Base-by-base conservation (phyloP, 2,888 invertebrate species). In the Orgyia antiqua region DNA sequence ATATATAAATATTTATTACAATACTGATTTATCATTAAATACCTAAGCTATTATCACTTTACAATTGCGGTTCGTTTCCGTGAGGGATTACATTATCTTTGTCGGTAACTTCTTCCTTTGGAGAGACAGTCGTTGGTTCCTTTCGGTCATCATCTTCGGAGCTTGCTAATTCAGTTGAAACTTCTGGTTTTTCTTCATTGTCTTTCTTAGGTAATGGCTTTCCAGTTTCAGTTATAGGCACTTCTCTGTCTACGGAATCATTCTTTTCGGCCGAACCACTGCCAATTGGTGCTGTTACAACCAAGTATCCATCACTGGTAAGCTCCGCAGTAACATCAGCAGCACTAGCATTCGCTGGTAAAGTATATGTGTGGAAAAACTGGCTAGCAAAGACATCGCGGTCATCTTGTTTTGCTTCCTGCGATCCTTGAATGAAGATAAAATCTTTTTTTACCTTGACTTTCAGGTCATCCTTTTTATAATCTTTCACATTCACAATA, bases 311-410 rank as follows among this genome's bases (percentile, higher is more conserved):
- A 29, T 86, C 79, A 31, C 40, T 67, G 10, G 63, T 58, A 2
- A 79, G 37, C 19, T 67, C 57, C 8, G 84, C 83, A 0, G 67
- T 69, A 13, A 86, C 76, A 33, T 73, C 77, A 8, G 64, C 29
- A 0, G 62, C 68, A 36, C 70, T 78, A 3, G 75, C 60, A 58
- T 86, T 86, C 0, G 45, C 39, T 2, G 86, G 86, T 32, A 83
- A 33, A 1, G 72, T 68, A 55, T 84, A 86, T 0, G 84, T 84
- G 44, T 86, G 83, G 76, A 75, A 80, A 71, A 86, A 86, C 58
- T 84, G 79, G 53, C 76, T 82, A 9, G 83, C 79, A 38, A 78
- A 78, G 11, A 80, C 32, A 30, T 83, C 83, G 31, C 58, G 71
- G 35, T 74, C 75, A 5, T 70, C 70, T 15, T 74, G 68, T 36